phyloP scores from a whole-genome alignment of 23 tunicate species.

The Halocynthia roretzi region DNA sequence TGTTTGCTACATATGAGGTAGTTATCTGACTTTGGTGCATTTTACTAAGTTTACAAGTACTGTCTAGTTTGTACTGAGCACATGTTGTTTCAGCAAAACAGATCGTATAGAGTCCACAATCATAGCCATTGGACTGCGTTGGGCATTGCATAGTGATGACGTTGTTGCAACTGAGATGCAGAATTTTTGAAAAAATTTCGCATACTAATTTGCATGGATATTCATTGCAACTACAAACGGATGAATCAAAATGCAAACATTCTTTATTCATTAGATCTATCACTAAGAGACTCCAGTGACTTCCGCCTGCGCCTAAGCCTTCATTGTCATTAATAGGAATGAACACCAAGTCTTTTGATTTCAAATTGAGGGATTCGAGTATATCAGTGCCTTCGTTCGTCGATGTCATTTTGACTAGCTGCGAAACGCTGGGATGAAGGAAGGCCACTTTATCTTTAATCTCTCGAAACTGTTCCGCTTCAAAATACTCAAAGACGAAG shows the following conservation, averaged over 20 bases:
- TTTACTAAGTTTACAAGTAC: not conserved
- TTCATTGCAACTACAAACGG: not conserved
- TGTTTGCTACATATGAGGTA: not conserved
- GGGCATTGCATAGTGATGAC: conserved; percentile 9
- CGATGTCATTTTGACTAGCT: conserved; percentile 11
- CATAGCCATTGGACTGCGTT: conserved; percentile 13
- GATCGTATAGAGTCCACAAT: conserved; percentile 18
- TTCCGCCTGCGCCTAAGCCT: conserved; percentile 24
- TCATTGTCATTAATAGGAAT: conserved; percentile 44
- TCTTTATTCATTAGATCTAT: not conserved
- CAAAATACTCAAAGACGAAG: conserved; percentile 59
- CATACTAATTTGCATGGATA: not conserved
- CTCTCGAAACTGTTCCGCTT: conserved; percentile 10
- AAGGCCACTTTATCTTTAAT: not conserved
- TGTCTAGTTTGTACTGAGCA: not conserved
- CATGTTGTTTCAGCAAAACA: not conserved
- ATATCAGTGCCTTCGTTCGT: conserved; percentile 20
- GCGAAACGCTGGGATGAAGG: conserved; percentile 37
- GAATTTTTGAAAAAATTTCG: not conserved
- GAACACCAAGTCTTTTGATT: conserved; percentile 20
- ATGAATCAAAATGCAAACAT: conserved; percentile 25
- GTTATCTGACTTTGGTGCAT: not conserved
- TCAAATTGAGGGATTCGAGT: conserved; percentile 19
- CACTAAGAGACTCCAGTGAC: conserved; percentile 37
- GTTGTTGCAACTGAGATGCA: not conserved